Evolutionary conservation across 2,797 vertebrate genomes (phyloP).

Genomic region (Hephaestus fuliginosus): DNA sequence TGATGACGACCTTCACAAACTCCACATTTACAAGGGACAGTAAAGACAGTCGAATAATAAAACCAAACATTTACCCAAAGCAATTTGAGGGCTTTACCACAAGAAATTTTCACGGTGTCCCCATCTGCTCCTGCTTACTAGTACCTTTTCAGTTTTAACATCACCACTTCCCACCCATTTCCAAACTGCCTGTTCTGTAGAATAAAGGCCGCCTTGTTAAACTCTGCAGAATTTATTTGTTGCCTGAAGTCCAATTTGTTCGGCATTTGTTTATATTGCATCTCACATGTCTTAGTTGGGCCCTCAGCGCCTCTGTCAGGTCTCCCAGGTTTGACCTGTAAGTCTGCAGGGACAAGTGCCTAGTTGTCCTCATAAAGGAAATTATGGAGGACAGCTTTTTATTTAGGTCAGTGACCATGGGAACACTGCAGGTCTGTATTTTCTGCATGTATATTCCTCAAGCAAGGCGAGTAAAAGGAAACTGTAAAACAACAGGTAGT

Average conservation of each 20-base stretch:
- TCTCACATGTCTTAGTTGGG: constrained; percentile 47
- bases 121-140: constrained; percentile 79
- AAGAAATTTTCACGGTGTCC: constrained; percentile 31
- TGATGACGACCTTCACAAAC: constrained; percentile 50
- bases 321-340: constrained; percentile 50
- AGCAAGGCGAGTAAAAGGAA: constrained; percentile 54
- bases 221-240: constrained; percentile 61
- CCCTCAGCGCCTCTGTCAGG: constrained; percentile 24
- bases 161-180: constrained; percentile 48
- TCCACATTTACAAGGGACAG: constrained; percentile 53
- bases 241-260: constrained; percentile 71
- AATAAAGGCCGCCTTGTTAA: constrained; percentile 64
- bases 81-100: constrained; percentile 56
- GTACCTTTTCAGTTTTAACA: constrained; percentile 62
- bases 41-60: constrained; percentile 60
- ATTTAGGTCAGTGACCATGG: constrained; percentile 61
- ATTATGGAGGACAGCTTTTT: constrained; percentile 40
- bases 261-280: constrained; percentile 60
- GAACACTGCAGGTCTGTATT: constrained; percentile 49
- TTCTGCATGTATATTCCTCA: constrained; percentile 33
- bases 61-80: constrained; percentile 67
- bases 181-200: constrained; percentile 33
- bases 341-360: constrained; percentile 40
- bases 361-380: constrained; percentile 50
- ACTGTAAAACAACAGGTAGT: constrained; percentile 63